These are phyloP conservation scores for Camelus bactrianus DNA, from an alignment of 2,113 vertebrate species.

Conservation along the genomic window DNA sequence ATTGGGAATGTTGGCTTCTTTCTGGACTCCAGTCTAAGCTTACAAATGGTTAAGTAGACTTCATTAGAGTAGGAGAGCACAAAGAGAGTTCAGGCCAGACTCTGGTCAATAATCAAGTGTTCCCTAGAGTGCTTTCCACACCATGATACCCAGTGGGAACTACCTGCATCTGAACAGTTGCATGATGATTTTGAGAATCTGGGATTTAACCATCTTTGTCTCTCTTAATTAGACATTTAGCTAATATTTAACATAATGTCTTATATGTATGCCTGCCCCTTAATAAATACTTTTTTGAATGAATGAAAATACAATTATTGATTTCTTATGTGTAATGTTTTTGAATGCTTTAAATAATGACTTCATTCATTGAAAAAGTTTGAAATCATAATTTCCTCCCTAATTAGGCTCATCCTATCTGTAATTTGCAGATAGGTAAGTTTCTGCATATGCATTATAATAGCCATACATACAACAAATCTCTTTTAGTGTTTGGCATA, in stretches of 20 bases:
- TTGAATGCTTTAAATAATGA: slow-evolving; percentile 33
- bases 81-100: neutral
- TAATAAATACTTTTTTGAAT: slow-evolving; percentile 33
- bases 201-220: neutral
- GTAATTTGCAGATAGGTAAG: slow-evolving; percentile 29
- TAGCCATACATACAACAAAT: neutral
- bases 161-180: neutral
- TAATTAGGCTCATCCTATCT: neutral
- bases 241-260: neutral
- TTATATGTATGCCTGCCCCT: neutral
- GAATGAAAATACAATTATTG: slow-evolving; percentile 25
- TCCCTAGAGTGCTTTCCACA: neutral
- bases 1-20: neutral
- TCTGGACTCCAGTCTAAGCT: neutral
- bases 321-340: neutral
- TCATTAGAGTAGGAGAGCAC: neutral
- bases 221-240: neutral
- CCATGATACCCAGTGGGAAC: neutral
- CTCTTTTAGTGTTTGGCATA: slow-evolving; percentile 2
- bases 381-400: slow-evolving; percentile 19
- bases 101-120: neutral
- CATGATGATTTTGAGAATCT: neutral
- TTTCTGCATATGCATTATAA: slow-evolving; percentile 7
- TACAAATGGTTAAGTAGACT: neutral
- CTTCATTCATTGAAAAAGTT: slow-evolving; percentile 49